Evolutionary conservation across 1,140 invertebrate species (phyloP), one percentile per base, ranked within the genome.

Genomic region (Xylocopa sonorina): DNA sequence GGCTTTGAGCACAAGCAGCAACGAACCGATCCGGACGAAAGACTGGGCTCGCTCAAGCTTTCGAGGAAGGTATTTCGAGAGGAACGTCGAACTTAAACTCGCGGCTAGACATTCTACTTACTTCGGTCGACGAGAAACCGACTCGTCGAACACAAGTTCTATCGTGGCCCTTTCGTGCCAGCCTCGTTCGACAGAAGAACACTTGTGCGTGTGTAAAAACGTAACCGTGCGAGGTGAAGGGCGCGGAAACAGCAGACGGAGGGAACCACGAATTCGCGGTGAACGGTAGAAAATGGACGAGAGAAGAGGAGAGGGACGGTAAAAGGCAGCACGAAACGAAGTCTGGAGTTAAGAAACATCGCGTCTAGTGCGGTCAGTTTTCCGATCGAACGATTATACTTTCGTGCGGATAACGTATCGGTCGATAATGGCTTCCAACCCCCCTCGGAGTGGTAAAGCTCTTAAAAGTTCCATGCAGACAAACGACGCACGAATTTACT

Each of bases 341-440:
- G 21, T 58, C 38, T 32, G 74, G 72, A 80, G 72, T 84, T 76
- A 85, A 81, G 71, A 27, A 80, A 60, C 71, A 46, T 50, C 58
- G 16, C 27, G 46, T 41, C 63, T 62, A 57, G 55, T 72, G 53
- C 63, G 79, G 76, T 77, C 72, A 82, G 79, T 89, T 81, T 87
- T 81, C 85, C 82, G 79, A 82, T 68, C 73, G 78, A 53, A 60
- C 89, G 90, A 92, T 92, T 91, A 91, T 91, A 90, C 88, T 89
- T 91, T 91, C 87, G 87, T 83, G 86, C 87, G 85, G 89, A 89
- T 91, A 91, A 92, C 91, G 90, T 90, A 92, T 92, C 89, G 90
- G 83, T 80, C 79, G 82, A 87, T 92, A 92, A 92, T 91, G 88
- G 90, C 82, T 83, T 86, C 12, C 34, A 51, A 73, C 58, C 57